A percentile compares a stretch with the other conserved stretches of the same genome.
Evolutionary conservation across 2,113 vertebrate genomes (phyloP).

Genomic region (Anarrhichthys ocellatus): DNA sequence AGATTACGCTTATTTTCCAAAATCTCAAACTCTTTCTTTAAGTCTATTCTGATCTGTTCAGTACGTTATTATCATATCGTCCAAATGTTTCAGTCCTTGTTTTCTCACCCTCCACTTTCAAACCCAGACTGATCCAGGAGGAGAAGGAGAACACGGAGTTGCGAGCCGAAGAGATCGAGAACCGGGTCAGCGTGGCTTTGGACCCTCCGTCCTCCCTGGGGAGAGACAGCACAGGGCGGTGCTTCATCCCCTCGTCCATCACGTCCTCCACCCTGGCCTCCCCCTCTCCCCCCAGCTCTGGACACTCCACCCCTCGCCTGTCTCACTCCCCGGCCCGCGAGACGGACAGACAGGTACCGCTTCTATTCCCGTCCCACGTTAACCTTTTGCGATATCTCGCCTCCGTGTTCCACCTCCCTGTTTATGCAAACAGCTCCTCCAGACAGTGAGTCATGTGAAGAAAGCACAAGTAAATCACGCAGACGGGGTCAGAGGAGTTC

Average conservation of each 20-base stretch:
- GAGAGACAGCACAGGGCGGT: conserved; percentile 81
- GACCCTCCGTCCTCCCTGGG: conserved; percentile 87
- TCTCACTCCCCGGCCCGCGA: conserved; percentile 92
- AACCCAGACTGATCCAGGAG: conserved; percentile 90
- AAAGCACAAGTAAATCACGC: conserved; percentile 29
- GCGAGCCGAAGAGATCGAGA: conserved; percentile 92
- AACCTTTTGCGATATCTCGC: conserved; percentile 18
- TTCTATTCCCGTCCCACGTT: conserved; percentile 16
- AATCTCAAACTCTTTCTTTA: background rate
- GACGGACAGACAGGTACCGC: conserved; percentile 84
- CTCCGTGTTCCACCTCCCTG: conserved; percentile 14
- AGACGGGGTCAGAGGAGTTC: conserved; percentile 16
- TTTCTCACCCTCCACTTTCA: background rate
- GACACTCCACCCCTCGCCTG: conserved; percentile 91
- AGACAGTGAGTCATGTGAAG: conserved; percentile 56
- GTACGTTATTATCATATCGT: background rate
- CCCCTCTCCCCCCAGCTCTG: conserved; percentile 93
- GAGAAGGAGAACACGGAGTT: conserved; percentile 94
- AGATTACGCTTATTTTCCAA: background rate
- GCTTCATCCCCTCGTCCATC: conserved; percentile 91
- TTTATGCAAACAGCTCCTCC: conserved; percentile 54
- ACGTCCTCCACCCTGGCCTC: conserved; percentile 93
- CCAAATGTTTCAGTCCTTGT: background rate
- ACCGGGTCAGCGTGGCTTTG: conserved; percentile 88
- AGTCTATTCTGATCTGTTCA: background rate